phyloP scores from a whole-genome alignment of 2,888 invertebrate species.

The Parnassius glacialis region DNA sequence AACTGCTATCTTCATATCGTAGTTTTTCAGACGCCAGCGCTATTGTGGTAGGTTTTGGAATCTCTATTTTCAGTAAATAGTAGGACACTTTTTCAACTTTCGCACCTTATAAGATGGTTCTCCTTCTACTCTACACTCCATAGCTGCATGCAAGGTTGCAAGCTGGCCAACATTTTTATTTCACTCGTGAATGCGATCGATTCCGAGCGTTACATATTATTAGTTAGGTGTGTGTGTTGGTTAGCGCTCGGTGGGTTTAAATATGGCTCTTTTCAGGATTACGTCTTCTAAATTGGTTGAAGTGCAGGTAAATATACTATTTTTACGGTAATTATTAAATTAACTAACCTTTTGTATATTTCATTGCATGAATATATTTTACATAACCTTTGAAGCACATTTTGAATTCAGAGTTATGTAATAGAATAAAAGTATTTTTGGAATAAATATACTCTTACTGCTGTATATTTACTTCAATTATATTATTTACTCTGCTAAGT shows the following conservation, averaged over 20 bases:
- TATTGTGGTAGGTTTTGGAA: too few relatives aligned
- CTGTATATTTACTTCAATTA: background rate
- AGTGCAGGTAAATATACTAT: constrained; percentile 76
- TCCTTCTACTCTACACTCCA: too few relatives aligned
- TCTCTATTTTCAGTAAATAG: too few relatives aligned
- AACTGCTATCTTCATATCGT: too few relatives aligned
- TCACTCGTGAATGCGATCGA: constrained; percentile 57
- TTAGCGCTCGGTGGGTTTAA: constrained; percentile 58
- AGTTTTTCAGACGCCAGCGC: too few relatives aligned
- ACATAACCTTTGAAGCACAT: constrained; percentile 42
- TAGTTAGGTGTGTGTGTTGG: constrained; percentile 53
- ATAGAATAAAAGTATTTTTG: constrained; percentile 28
- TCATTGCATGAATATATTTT: constrained; percentile 15
- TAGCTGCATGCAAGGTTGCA: too few relatives aligned
- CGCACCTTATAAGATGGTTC: too few relatives aligned
- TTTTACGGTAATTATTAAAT: background rate
- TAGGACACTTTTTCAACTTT: too few relatives aligned
- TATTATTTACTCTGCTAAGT: background rate
- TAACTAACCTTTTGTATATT: constrained; percentile 12
- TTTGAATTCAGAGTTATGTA: constrained; percentile 46
- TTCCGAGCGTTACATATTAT: constrained; percentile 48
- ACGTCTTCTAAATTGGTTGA: constrained; percentile 82
- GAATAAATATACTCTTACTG: constrained; percentile 5
- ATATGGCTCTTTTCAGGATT: constrained; percentile 86
- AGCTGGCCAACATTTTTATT: too few relatives aligned